Percentiles rank a stretch among this genome's conserved stretches.
phyloP scores from a whole-genome alignment of 2,888 invertebrate genomes.

The Craniophora ligustri region DNA sequence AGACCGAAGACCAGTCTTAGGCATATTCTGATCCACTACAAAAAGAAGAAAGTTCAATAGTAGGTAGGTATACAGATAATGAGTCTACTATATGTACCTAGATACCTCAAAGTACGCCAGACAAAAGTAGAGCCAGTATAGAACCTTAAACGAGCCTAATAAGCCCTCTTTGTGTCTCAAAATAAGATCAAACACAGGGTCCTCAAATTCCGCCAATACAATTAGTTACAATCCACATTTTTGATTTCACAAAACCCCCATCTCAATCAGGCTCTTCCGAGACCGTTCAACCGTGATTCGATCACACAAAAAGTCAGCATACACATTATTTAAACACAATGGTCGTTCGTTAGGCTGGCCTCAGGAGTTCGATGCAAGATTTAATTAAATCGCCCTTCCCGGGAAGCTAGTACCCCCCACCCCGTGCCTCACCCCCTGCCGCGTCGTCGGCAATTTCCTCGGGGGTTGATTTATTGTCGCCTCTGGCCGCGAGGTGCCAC shows the following conservation, averaged over 20 bases:
- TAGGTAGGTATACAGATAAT: no score
- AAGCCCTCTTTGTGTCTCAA: background rate
- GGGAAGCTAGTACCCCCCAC: constrained; percentile 51
- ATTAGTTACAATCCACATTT: constrained; percentile 38
- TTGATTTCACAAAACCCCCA: constrained; percentile 46
- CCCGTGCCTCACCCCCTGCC: constrained; percentile 51
- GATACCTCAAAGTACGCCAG: no score
- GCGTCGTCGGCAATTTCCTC: constrained; percentile 85
- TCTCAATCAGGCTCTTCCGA: constrained; percentile 61
- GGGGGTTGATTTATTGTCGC: constrained; percentile 88
- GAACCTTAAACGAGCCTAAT: background rate
- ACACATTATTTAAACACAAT: constrained; percentile 88
- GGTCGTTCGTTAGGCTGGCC: constrained; percentile 86
- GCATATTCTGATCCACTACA: no score
- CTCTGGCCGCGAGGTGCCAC: constrained; percentile 76
- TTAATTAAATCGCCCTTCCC: constrained; percentile 88
- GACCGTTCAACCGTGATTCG: constrained; percentile 62
- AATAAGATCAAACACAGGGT: constrained; percentile 30
- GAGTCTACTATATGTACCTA: no score
- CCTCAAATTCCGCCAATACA: constrained; percentile 31
- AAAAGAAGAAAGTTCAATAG: no score
- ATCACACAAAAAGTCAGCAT: constrained; percentile 82
- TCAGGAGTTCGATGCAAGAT: constrained; percentile 90
- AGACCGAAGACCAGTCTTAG: no score
- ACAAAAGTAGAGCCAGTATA: no score